Conservation (phyloP, 2,797 vertebrate genomes). For the Acridotheres tristis region DNA sequence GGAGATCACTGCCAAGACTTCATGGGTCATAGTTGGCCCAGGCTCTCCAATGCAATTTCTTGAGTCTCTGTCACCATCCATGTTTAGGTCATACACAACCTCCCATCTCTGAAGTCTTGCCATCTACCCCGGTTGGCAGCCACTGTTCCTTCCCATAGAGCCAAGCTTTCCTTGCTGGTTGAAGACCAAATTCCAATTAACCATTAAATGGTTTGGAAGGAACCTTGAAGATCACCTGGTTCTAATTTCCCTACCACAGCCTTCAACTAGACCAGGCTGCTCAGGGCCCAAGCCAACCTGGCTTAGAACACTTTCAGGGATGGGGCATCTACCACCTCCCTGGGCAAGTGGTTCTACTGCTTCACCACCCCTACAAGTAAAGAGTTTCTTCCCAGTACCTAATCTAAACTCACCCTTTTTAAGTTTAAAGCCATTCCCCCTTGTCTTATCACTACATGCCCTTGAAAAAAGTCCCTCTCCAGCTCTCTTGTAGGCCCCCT, state of each 20-base stretch:
- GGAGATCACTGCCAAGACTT: background rate
- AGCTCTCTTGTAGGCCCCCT: background rate
- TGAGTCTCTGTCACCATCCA: background rate
- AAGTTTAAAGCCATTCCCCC: background rate
- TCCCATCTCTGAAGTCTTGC: background rate
- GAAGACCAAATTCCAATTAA: background rate
- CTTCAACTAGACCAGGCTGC: background rate
- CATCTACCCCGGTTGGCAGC: rapidly evolving
- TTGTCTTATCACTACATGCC: background rate
- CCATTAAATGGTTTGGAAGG: background rate
- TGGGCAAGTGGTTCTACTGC: background rate
- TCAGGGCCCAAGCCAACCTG: background rate
- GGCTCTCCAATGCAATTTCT: background rate
- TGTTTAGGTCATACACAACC: background rate
- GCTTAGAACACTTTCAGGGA: background rate
- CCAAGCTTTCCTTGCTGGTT: background rate
- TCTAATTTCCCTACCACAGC: background rate
- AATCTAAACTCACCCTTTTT: background rate
- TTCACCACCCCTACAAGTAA: background rate
- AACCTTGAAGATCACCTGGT: background rate
- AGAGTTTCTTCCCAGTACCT: background rate
- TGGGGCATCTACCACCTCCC: background rate
- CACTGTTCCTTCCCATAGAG: background rate
- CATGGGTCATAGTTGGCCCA: background rate
- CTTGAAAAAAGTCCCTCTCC: background rate